phyloP scores from a whole-genome alignment of 2,888 invertebrate genomes.

The Harmothoe impar region DNA sequence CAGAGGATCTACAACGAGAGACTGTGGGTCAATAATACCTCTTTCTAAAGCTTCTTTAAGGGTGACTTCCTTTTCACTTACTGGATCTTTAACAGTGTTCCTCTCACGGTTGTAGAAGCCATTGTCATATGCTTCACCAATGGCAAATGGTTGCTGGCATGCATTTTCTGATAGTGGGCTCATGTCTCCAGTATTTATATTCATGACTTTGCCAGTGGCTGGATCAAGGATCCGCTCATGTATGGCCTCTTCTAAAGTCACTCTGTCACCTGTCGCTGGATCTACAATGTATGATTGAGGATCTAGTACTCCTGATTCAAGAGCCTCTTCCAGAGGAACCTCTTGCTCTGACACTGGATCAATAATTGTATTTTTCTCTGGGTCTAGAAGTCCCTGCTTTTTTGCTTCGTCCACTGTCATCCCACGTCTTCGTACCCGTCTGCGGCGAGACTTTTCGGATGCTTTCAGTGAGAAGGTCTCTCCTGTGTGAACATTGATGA shows the following conservation, averaged over 20 bases:
- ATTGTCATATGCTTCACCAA: constrained; percentile 77
- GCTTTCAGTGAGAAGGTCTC: constrained; percentile 84
- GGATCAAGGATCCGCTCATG: constrained; percentile 88
- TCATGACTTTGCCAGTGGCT: constrained; percentile 67
- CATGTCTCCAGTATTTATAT: constrained; percentile 63
- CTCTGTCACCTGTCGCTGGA: constrained; percentile 90
- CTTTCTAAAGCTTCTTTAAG: constrained; percentile 75
- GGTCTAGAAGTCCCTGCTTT: constrained; percentile 76
- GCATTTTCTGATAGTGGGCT: constrained; percentile 28
- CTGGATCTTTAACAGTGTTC: constrained; percentile 74
- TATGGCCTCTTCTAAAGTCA: constrained; percentile 92
- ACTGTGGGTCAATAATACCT: constrained; percentile 85
- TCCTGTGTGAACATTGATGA: constrained; percentile 81
- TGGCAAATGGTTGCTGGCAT: constrained; percentile 68
- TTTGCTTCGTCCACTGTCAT: constrained; percentile 78
- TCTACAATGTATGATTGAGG: constrained; percentile 86
- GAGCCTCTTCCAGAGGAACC: constrained; percentile 75
- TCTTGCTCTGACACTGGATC: constrained; percentile 68
- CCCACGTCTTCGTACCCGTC: not conserved
- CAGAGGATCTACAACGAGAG: constrained; percentile 88
- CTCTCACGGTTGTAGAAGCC: constrained; percentile 75
- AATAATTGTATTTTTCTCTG: constrained; percentile 75
- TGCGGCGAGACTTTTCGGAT: constrained; percentile 68
- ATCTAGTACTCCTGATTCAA: constrained; percentile 65
- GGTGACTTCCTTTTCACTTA: constrained; percentile 72